Evolutionary conservation across 2,888 invertebrate species (phyloP).

Genomic region (Diaphora mendica): DNA sequence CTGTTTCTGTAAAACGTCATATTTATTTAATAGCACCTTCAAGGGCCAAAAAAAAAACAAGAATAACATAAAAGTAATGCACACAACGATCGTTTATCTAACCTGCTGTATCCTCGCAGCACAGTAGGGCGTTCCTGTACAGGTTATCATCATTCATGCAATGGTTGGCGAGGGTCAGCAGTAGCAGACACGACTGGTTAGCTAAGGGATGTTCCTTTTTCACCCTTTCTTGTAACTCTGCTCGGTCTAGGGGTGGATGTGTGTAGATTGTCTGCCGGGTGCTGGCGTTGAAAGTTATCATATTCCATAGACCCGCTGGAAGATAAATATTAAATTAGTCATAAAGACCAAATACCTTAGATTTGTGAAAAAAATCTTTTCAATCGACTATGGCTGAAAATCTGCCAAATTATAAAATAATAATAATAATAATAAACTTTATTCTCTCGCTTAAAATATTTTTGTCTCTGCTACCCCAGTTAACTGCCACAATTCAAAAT

Average conservation of each 20-base stretch:
- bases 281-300: conserved; percentile 89
- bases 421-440: too few relatives aligned
- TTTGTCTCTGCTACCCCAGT: too few relatives aligned
- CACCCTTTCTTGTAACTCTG: conserved; percentile 79
- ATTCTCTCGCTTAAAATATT: too few relatives aligned
- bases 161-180: conserved; percentile 96
- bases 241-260: conserved; percentile 70
- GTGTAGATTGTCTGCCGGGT: conserved; percentile 71
- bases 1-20: conserved; percentile 60
- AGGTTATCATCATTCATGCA: conserved; percentile 93
- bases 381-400: too few relatives aligned
- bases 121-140: conserved; percentile 94
- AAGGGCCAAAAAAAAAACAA: too few relatives aligned
- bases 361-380: too few relatives aligned
- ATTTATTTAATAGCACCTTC: too few relatives aligned
- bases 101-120: conserved; percentile 94
- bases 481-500: too few relatives aligned
- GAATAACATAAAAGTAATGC: too few relatives aligned
- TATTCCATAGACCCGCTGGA: conserved; percentile 92
- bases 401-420: too few relatives aligned
- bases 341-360: too few relatives aligned
- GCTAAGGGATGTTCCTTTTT: conserved; percentile 91
- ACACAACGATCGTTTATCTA: too few relatives aligned
- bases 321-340: not conserved
- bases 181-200: conserved; percentile 95